Conservation (phyloP, 1,140 invertebrate genomes). For the Reticulitermes speratus region DNA sequence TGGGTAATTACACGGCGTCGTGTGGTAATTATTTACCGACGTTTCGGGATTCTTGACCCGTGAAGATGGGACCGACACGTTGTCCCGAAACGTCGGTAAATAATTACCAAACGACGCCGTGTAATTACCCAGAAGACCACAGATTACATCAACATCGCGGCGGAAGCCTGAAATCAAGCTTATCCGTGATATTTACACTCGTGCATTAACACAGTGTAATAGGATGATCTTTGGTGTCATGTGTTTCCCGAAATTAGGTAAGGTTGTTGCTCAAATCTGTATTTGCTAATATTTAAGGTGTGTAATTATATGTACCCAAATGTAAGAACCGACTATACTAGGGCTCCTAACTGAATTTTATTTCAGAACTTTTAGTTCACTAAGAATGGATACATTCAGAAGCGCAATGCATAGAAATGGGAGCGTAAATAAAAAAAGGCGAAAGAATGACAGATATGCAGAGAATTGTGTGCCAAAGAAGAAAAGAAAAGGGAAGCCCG, state of each 20-base stretch:
- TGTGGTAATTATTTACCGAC: no score
- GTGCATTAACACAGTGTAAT: no score
- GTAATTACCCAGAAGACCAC: no score
- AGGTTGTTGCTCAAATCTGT: not conserved
- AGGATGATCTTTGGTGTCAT: no score
- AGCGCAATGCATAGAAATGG: not conserved
- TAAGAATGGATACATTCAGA: not conserved
- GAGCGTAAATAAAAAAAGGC: not conserved
- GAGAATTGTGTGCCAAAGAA: not conserved
- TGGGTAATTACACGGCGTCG: no score
- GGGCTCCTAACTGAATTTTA: not conserved
- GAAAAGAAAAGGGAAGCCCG: not conserved
- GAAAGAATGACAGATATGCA: not conserved
- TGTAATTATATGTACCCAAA: not conserved
- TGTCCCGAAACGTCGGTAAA: no score
- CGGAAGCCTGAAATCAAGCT: no score
- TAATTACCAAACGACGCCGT: no score
- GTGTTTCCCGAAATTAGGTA: not conserved
- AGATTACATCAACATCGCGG: no score
- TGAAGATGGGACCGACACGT: no score
- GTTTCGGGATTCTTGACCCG: no score
- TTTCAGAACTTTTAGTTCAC: not conserved
- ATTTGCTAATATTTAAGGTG: not conserved
- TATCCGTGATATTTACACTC: no score
- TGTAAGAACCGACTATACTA: not conserved